Conservation (phyloP, 2,113 vertebrate genomes). For the Poecile atricapillus region DNA sequence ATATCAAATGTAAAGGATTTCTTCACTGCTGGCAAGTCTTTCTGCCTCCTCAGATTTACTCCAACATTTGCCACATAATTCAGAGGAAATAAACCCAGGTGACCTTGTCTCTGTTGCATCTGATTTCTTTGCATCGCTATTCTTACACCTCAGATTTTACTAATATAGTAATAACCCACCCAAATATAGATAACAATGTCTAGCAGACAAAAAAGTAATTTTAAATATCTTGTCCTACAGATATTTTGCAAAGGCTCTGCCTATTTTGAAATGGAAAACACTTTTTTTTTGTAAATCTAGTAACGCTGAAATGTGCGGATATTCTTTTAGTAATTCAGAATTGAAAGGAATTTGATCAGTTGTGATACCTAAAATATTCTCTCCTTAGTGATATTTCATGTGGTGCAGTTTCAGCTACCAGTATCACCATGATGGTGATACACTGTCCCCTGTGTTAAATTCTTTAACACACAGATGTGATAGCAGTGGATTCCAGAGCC, state of each 20-base stretch:
- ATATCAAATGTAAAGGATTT: conserved; percentile 29
- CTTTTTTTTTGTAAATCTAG: not conserved
- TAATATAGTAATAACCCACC: not conserved
- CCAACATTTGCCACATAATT: not conserved
- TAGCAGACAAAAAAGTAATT: not conserved
- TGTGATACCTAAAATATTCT: not conserved
- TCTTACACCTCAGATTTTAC: not conserved
- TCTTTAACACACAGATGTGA: not conserved
- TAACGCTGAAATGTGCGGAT: not conserved
- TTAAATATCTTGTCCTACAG: not conserved
- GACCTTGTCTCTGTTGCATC: not conserved
- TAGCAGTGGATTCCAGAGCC: not conserved
- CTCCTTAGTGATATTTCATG: not conserved
- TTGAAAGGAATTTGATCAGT: not conserved
- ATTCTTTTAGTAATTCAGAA: not conserved
- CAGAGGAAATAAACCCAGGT: conserved; percentile 17
- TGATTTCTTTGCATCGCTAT: not conserved
- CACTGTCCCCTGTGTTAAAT: not conserved
- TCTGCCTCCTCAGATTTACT: conserved; percentile 30
- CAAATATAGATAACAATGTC: not conserved
- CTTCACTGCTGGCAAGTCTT: conserved; percentile 16
- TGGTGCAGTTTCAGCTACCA: not conserved
- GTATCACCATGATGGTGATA: not conserved
- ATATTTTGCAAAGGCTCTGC: not conserved
- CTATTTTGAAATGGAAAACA: not conserved